Conservation (phyloP, 2,797 vertebrate genomes). For the Falco novaeseelandiae region DNA sequence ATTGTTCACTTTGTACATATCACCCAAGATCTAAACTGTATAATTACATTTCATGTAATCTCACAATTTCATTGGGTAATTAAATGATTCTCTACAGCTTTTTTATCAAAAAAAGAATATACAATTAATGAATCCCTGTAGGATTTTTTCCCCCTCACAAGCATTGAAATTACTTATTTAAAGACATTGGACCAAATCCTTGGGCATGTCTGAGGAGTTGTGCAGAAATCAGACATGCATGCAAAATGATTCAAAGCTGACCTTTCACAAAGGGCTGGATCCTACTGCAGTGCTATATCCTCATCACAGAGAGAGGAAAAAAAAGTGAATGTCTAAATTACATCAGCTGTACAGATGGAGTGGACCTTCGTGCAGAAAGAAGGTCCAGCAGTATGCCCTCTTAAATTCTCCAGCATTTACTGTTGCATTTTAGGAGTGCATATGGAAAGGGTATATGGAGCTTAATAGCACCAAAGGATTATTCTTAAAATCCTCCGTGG, state of each 20-base stretch:
- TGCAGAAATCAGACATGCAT: not conserved
- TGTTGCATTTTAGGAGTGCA: not conserved
- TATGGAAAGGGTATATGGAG: not conserved
- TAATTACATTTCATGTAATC: constrained; percentile 70
- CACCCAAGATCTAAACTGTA: constrained; percentile 58
- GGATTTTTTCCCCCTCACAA: constrained; percentile 5
- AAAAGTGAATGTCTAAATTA: not conserved
- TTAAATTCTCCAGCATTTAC: constrained; percentile 13
- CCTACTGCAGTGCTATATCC: not conserved
- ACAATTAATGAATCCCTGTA: constrained; percentile 63
- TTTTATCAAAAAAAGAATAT: constrained; percentile 63
- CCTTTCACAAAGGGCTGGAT: not conserved
- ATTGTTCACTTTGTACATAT: constrained; percentile 63
- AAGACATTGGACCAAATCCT: constrained; percentile 40
- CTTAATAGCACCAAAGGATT: constrained; percentile 46
- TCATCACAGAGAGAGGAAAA: not conserved
- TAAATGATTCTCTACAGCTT: constrained; percentile 63
- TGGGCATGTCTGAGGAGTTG: not conserved
- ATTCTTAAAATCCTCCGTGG: constrained; percentile 5
- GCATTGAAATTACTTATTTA: constrained; percentile 62
- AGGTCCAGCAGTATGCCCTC: not conserved
- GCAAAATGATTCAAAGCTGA: constrained; percentile 5
- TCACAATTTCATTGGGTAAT: constrained; percentile 61
- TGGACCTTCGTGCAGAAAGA: not conserved
- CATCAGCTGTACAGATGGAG: not conserved